A percentile compares a stretch with the other conserved stretches of the same genome.
Evolutionary conservation across 2,797 vertebrate species (phyloP).

Genomic region (Botia almorhae): DNA sequence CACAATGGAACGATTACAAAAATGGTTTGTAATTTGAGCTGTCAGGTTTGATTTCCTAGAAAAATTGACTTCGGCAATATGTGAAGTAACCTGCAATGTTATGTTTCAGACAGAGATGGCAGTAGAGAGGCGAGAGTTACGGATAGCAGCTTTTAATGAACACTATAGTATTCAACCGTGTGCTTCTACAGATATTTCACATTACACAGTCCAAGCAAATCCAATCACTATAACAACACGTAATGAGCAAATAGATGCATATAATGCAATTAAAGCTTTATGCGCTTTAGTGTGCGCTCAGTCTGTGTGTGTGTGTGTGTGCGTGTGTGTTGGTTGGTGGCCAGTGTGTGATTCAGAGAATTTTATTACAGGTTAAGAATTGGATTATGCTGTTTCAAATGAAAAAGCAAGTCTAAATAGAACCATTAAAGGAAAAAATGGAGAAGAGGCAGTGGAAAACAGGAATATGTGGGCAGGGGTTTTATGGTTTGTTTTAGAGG

Average conservation of each 20-base stretch:
- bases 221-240: neutral
- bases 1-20: too few relatives aligned
- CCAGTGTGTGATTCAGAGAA: slow-evolving; percentile 14
- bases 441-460: slow-evolving; percentile 65
- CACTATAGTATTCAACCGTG: neutral
- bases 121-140: too few relatives aligned
- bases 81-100: too few relatives aligned
- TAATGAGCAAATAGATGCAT: slow-evolving; percentile 4
- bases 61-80: too few relatives aligned
- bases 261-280: neutral
- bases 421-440: slow-evolving; percentile 54
- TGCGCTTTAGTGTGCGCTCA: neutral
- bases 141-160: neutral
- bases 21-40: too few relatives aligned
- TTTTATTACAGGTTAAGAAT: slow-evolving; percentile 32
- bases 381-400: slow-evolving; percentile 32
- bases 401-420: slow-evolving; percentile 49
- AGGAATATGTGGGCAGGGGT: slow-evolving; percentile 62
- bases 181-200: neutral
- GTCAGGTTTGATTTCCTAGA: too few relatives aligned
- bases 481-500: slow-evolving; percentile 81
- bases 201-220: too few relatives aligned
- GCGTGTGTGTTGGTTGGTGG: slow-evolving; percentile 5
- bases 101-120: too few relatives aligned
- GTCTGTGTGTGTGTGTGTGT: neutral